These are phyloP conservation scores for Hypanus sabinus DNA, from an alignment of 2,113 vertebrate genomes.

Conservation along the genomic window DNA sequence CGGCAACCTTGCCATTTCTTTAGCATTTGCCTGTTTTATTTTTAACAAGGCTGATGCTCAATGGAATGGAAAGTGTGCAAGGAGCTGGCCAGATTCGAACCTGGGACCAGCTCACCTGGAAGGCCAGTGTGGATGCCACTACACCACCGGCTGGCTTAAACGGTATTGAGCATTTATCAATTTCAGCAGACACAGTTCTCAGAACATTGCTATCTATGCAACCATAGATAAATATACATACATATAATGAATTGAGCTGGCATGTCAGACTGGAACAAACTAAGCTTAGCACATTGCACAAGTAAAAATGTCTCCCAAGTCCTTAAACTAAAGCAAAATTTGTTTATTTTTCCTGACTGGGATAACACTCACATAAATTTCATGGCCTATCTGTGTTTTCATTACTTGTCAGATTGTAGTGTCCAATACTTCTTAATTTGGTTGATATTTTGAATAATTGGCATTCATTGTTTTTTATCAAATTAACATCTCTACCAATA, in stretches of 20 bases:
- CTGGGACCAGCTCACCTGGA: too few relatives aligned
- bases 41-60: too few relatives aligned
- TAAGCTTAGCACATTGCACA: neutral
- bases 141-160: too few relatives aligned
- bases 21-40: too few relatives aligned
- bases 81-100: too few relatives aligned
- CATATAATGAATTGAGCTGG: neutral
- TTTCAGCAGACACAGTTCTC: neutral
- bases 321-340: neutral
- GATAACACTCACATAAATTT: conserved; percentile 18
- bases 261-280: neutral
- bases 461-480: conserved; percentile 33
- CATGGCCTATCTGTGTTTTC: conserved; percentile 30
- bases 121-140: too few relatives aligned
- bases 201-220: neutral
- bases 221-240: neutral
- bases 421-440: conserved; percentile 30
- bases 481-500: conserved; percentile 36
- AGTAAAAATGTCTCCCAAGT: neutral
- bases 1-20: too few relatives aligned
- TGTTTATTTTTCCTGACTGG: conserved; percentile 27
- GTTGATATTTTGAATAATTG: conserved; percentile 34
- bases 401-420: conserved; percentile 20
- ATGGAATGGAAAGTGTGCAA: too few relatives aligned
- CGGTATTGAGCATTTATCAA: neutral